A percentile compares a stretch with the other conserved stretches of the same genome.
Evolutionary conservation across 2,888 invertebrate species (phyloP).

Genomic region (Petrolisthes manimaculis): DNA sequence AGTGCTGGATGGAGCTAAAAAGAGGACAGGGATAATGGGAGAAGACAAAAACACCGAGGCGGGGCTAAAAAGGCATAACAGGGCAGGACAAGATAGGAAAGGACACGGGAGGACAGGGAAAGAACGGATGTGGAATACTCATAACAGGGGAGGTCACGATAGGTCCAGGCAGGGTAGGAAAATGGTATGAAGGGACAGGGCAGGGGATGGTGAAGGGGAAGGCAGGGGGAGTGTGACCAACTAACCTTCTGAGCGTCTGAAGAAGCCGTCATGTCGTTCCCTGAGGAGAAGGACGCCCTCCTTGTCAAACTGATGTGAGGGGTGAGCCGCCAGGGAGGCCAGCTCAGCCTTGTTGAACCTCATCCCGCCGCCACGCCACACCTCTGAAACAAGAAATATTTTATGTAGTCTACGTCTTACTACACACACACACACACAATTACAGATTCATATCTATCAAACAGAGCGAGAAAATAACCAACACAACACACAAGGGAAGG

Average conservation of each 20-base stretch:
- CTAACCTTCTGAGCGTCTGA: conserved; percentile 89
- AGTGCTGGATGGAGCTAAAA: background rate
- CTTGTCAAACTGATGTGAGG: conserved; percentile 89
- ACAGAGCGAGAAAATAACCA: background rate
- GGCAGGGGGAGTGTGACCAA: background rate
- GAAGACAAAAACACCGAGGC: conserved; percentile 4
- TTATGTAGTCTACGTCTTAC: background rate
- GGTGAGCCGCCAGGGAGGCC: conserved; percentile 85
- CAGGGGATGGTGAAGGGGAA: background rate
- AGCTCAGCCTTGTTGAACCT: conserved; percentile 92
- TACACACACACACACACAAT: background rate
- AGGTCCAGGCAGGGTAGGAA: background rate
- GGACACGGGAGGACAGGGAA: background rate
- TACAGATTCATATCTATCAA: background rate
- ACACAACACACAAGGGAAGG: background rate
- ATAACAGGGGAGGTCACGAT: too few species aligned
- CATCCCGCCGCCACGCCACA: conserved; percentile 74
- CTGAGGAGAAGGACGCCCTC: conserved; percentile 89
- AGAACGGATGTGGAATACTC: too few species aligned
- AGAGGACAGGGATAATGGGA: background rate
- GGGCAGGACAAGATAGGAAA: background rate
- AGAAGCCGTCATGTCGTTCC: conserved; percentile 91
- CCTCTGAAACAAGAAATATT: conserved; percentile 38
- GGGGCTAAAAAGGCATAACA: background rate
- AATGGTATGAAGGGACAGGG: background rate